These are phyloP conservation scores for Melanostoma scalare DNA, from an alignment of 2,888 invertebrate genomes.

Conservation along the genomic window DNA sequence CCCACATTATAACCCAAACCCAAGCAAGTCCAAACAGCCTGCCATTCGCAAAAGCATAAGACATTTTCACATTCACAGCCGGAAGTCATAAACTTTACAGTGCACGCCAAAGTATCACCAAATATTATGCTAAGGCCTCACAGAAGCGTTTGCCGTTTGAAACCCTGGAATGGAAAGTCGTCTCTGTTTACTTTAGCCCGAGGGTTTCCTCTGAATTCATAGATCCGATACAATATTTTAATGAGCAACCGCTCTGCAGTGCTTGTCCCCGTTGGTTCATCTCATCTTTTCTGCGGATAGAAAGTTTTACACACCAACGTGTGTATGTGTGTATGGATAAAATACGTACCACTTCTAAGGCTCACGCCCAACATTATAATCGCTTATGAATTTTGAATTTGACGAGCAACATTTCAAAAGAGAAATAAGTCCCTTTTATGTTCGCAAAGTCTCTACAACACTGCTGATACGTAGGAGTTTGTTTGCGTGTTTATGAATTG, in stretches of 20 bases:
- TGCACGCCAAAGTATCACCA: constrained; percentile 48
- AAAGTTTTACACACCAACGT: not conserved
- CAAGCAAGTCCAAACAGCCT: not conserved
- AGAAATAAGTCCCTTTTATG: constrained; percentile 32
- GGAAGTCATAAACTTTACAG: constrained; percentile 61
- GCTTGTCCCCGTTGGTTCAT: constrained; percentile 9
- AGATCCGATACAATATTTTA: constrained; percentile 58
- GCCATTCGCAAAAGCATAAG: not conserved
- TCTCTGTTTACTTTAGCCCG: constrained; percentile 44
- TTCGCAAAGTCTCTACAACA: not conserved
- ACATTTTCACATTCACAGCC: constrained; percentile 36
- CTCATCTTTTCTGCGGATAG: constrained; percentile 8
- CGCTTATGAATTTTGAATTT: constrained; percentile 67
- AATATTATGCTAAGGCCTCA: constrained; percentile 59
- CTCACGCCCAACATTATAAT: constrained; percentile 44
- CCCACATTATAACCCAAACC: constrained; percentile 8
- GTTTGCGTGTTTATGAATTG: constrained; percentile 25
- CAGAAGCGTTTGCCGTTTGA: constrained; percentile 25
- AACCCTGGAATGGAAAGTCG: constrained; percentile 39
- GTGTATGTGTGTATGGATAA: constrained; percentile 3
- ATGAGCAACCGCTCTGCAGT: constrained; percentile 43
- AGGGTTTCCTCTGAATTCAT: constrained; percentile 10
- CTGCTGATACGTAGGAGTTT: constrained; percentile 23
- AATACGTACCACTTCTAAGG: not conserved
- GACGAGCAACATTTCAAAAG: constrained; percentile 53